A percentile compares a stretch with the other conserved stretches of the same genome.
phyloP scores from a whole-genome alignment of 2,888 invertebrate genomes.

The Amphipyra tragopoginis region DNA sequence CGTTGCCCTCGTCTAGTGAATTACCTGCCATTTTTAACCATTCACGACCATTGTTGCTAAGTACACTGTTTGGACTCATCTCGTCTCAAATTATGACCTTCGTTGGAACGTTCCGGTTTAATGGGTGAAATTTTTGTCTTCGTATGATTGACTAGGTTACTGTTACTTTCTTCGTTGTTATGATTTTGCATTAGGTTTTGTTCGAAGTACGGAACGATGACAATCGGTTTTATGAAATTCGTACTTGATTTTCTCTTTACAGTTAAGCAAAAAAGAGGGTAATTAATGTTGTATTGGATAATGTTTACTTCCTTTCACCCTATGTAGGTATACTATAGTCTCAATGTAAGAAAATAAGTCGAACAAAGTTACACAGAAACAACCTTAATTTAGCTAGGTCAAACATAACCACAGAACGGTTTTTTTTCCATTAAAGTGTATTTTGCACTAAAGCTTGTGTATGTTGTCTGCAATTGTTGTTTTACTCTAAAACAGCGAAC shows the following conservation, averaged over 20 bases:
- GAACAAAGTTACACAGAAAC: slow-evolving; percentile 3
- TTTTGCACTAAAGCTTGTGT: slow-evolving; percentile 10
- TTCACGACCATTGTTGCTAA: slow-evolving; percentile 72
- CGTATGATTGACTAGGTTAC: slow-evolving; percentile 67
- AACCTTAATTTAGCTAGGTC: slow-evolving; percentile 36
- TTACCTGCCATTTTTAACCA: slow-evolving; percentile 74
- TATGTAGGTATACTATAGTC: slow-evolving; percentile 3
- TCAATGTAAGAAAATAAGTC: not conserved
- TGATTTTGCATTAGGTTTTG: slow-evolving; percentile 52
- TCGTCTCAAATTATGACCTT: slow-evolving; percentile 76
- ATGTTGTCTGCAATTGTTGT: slow-evolving; percentile 23
- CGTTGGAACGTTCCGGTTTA: slow-evolving; percentile 54
- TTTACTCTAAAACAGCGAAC: slow-evolving; percentile 39
- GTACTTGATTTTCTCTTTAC: slow-evolving; percentile 35
- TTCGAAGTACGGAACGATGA: slow-evolving; percentile 31
- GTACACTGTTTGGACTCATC: slow-evolving; percentile 69
- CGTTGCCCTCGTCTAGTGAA: slow-evolving; percentile 60
- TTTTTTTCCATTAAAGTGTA: slow-evolving; percentile 17
- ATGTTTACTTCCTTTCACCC: slow-evolving; percentile 25
- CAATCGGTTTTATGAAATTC: slow-evolving; percentile 31
- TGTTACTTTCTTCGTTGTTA: slow-evolving; percentile 71
- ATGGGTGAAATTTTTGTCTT: slow-evolving; percentile 66
- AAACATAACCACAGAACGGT: slow-evolving; percentile 25
- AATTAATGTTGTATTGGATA: slow-evolving; percentile 25
- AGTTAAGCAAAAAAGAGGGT: slow-evolving; percentile 16